These are phyloP conservation scores for Mormoops blainvillei DNA, from an alignment of 2,113 vertebrate species.

Conservation along the genomic window DNA sequence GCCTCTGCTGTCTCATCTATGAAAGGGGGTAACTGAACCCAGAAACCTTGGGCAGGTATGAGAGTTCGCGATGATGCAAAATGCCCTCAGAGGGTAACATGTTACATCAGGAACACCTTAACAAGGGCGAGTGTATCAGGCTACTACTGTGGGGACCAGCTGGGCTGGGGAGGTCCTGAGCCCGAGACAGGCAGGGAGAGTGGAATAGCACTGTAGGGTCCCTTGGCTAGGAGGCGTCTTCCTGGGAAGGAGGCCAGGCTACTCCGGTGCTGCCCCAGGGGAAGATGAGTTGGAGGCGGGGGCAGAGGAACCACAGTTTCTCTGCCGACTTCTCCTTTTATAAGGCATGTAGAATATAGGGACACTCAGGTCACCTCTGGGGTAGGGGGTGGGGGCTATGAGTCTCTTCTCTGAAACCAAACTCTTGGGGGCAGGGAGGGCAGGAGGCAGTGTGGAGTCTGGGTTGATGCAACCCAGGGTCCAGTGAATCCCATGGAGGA, in stretches of 20 bases:
- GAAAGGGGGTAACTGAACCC: not conserved
- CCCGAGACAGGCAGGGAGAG: fast-evolving
- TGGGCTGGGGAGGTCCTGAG: not conserved
- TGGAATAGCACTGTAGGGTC: not conserved
- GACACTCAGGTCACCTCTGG: not conserved
- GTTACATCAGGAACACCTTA: not conserved
- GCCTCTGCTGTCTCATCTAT: fast-evolving
- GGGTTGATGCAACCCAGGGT: not conserved
- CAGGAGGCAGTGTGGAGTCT: not conserved
- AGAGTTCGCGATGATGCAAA: fast-evolving
- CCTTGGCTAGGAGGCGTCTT: not conserved
- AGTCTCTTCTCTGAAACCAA: not conserved
- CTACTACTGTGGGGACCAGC: not conserved
- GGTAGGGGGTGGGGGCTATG: too few species aligned
- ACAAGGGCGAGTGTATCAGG: not conserved
- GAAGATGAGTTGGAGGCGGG: not conserved
- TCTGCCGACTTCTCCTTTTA: fast-evolving
- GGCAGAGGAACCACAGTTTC: too few species aligned
- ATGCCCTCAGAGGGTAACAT: not conserved
- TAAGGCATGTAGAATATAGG: not conserved
- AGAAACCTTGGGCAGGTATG: not conserved
- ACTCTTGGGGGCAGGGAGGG: not conserved
- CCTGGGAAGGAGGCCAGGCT: not conserved
- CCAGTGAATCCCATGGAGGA: not conserved
- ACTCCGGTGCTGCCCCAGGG: not conserved